Conservation (phyloP, 2,797 vertebrate genomes). For the Schizothorax lantsangensis region DNA sequence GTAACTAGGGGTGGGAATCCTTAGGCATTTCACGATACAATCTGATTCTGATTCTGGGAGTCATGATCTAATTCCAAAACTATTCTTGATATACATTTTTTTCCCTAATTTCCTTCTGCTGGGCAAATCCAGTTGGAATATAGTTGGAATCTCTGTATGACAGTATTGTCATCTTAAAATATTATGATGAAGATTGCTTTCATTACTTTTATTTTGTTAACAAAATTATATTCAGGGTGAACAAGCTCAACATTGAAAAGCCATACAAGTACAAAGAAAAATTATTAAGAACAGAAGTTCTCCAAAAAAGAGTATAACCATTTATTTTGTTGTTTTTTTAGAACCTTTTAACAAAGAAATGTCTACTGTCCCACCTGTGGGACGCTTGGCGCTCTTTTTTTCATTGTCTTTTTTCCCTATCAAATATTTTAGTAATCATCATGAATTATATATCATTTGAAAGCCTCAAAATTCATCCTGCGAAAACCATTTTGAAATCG, state of each 20-base stretch:
- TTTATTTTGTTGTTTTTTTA: not conserved
- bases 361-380: not conserved
- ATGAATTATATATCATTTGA: too few relatives aligned
- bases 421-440: too few relatives aligned
- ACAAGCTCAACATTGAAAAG: not conserved
- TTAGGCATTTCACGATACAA: too few relatives aligned
- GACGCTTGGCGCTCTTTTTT: too few relatives aligned
- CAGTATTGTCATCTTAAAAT: not conserved
- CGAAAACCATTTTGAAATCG: too few relatives aligned
- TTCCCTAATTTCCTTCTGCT: not conserved
- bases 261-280: not conserved
- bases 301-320: not conserved
- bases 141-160: not conserved
- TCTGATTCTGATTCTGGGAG: too few relatives aligned
- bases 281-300: not conserved
- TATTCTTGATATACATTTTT: not conserved
- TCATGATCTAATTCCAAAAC: not conserved
- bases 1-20: not conserved
- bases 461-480: too few relatives aligned
- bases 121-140: not conserved
- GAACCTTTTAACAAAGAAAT: not conserved
- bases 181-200: not conserved
- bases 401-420: too few relatives aligned
- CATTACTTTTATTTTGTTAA: not conserved
- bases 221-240: not conserved